Percentiles rank a stretch among this genome's conserved stretches.
Evolutionary conservation across 2,888 invertebrate species (phyloP).

Genomic region (Phlogophora meticulosa): DNA sequence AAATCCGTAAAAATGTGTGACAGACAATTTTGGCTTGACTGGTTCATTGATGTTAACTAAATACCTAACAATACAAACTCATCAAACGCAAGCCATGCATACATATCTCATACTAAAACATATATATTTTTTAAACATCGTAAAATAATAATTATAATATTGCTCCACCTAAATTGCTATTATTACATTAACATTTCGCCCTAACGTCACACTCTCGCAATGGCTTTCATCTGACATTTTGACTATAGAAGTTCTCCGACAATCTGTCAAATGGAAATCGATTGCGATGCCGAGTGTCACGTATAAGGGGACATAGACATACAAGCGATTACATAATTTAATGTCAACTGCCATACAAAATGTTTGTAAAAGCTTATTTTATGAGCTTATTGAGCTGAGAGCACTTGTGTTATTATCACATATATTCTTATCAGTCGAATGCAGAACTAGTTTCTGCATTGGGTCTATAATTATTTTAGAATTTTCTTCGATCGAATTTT

Average conservation of each 20-base stretch:
- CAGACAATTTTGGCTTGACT: constrained; percentile 54
- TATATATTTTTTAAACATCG: constrained; percentile 39
- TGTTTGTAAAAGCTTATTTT: constrained; percentile 83
- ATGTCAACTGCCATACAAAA: constrained; percentile 77
- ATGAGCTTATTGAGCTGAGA: constrained; percentile 88
- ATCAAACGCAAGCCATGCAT: constrained; percentile 63
- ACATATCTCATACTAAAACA: constrained; percentile 48
- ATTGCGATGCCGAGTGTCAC: not conserved
- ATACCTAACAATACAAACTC: constrained; percentile 51
- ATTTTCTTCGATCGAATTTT: constrained; percentile 78
- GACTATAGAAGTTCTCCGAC: constrained; percentile 3
- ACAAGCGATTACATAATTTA: constrained; percentile 78
- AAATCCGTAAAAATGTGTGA: constrained; percentile 36
- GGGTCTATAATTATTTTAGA: constrained; percentile 89
- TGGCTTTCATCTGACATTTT: not conserved
- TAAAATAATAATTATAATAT: constrained; percentile 67
- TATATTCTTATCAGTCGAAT: constrained; percentile 90
- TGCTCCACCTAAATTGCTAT: constrained; percentile 68
- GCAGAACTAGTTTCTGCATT: constrained; percentile 90
- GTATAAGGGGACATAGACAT: constrained; percentile 55
- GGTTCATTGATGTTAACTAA: constrained; percentile 40
- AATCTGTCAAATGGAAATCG: constrained; percentile 8
- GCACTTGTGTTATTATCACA: constrained; percentile 90
- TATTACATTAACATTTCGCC: constrained; percentile 61
- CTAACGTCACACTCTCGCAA: constrained; percentile 8